Conservation (phyloP, 2,113 vertebrate species). For the Grammomys dolichurus region DNA sequence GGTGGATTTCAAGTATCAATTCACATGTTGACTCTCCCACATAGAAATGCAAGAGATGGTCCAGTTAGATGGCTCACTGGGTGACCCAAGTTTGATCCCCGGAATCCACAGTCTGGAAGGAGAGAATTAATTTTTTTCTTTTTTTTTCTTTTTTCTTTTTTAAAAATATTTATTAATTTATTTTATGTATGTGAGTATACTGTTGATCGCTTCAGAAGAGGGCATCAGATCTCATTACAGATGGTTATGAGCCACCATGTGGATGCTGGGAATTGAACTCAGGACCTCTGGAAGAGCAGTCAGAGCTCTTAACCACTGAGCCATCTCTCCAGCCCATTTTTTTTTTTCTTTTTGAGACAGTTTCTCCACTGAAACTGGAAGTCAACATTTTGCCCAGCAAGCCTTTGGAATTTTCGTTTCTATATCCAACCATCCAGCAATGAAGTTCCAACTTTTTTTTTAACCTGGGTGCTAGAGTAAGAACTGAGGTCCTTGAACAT, state of each 20-base stretch:
- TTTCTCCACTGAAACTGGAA: not conserved
- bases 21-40: not conserved
- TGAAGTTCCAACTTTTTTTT: not conserved
- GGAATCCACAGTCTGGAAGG: not conserved
- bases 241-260: too few relatives aligned
- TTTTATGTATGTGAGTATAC: too few relatives aligned
- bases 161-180: too few relatives aligned
- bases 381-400: not conserved
- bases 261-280: too few relatives aligned
- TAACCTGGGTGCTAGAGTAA: not conserved
- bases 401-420: not conserved
- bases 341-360: not conserved
- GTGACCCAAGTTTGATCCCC: not conserved
- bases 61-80: not conserved
- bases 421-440: not conserved
- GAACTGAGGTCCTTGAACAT: not conserved
- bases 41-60: not conserved
- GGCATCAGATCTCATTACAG: too few relatives aligned
- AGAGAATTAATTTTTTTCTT: too few relatives aligned
- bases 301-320: too few relatives aligned
- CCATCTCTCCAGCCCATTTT: too few relatives aligned
- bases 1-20: not conserved
- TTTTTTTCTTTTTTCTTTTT: not conserved
- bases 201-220: too few relatives aligned
- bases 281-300: too few relatives aligned